Percentiles rank a stretch among this genome's conserved stretches.
Evolutionary conservation across 1,140 invertebrate genomes (phyloP).

Genomic region (Pomacea maculata): DNA sequence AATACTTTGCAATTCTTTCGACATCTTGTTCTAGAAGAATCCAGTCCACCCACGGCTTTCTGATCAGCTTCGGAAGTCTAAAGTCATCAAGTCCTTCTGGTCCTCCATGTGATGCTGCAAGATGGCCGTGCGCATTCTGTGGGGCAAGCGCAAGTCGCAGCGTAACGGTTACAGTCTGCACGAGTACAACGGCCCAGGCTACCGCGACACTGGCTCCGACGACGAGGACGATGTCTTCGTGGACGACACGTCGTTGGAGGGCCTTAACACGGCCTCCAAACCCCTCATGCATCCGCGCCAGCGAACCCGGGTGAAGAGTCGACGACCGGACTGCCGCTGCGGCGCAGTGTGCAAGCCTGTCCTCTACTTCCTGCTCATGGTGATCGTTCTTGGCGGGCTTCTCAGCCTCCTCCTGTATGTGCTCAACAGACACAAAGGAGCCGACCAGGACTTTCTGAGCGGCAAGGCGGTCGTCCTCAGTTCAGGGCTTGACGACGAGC

Average conservation of each 20-base stretch:
- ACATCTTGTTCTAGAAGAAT: no score
- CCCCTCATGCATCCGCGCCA: slow-evolving; percentile 55
- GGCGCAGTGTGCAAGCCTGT: slow-evolving; percentile 45
- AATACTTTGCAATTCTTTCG: no score
- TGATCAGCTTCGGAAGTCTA: no score
- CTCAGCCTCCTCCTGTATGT: slow-evolving; percentile 50
- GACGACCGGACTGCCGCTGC: slow-evolving; percentile 43
- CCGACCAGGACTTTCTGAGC: neutral
- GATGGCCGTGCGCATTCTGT: slow-evolving; percentile 16
- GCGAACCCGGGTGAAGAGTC: slow-evolving; percentile 37
- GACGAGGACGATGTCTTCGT: slow-evolving; percentile 57
- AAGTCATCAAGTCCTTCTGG: no score
- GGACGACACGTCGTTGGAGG: slow-evolving; percentile 43
- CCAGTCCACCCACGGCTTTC: no score
- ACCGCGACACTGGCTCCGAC: slow-evolving; percentile 34
- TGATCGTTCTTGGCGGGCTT: slow-evolving; percentile 45
- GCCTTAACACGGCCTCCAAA: slow-evolving; percentile 42
- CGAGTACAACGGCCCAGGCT: slow-evolving; percentile 33
- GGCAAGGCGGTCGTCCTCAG: slow-evolving; percentile 6
- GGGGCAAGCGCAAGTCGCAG: slow-evolving; percentile 8
- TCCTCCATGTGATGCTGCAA: no score
- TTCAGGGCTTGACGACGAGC: neutral
- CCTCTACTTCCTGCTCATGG: slow-evolving; percentile 47
- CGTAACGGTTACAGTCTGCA: slow-evolving; percentile 40
- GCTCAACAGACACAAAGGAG: slow-evolving; percentile 34